Percentiles rank a stretch among this genome's conserved stretches.
Evolutionary conservation across 2,888 invertebrate genomes (phyloP).

Genomic region (Syrphus vitripennis): DNA sequence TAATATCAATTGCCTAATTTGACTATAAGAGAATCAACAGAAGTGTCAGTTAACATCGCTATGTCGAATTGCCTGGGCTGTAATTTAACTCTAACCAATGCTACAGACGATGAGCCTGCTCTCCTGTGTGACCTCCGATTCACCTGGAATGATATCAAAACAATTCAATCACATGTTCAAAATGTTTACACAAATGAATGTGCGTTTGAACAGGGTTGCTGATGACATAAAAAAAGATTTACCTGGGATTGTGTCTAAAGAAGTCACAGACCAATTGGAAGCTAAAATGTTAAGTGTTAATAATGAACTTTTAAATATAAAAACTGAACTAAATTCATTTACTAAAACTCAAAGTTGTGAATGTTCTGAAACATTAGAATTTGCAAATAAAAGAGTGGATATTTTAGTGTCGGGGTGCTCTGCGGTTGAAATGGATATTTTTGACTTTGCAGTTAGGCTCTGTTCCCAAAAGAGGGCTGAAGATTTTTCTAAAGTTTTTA

Average conservation of each 20-base stretch:
- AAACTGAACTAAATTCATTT: not conserved
- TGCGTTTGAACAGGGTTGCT: not conserved
- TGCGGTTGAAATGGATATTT: not conserved
- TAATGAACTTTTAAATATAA: not conserved
- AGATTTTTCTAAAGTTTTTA: not conserved
- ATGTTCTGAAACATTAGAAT: not conserved
- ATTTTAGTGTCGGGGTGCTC: slow-evolving; percentile 76
- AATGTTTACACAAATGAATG: not conserved
- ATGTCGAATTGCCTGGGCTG: not conserved
- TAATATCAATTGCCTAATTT: too few species aligned
- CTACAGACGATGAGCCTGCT: too few species aligned
- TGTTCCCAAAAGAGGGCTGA: not conserved
- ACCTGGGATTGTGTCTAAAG: slow-evolving; percentile 29
- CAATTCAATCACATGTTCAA: not conserved
- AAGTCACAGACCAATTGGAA: not conserved
- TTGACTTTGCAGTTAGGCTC: not conserved
- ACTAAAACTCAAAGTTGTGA: not conserved
- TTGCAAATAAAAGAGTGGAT: not conserved
- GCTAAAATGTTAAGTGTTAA: not conserved
- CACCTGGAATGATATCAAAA: not conserved
- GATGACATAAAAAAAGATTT: not conserved
- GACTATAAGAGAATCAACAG: too few species aligned
- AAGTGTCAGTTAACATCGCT: too few species aligned
- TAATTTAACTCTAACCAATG: not conserved
- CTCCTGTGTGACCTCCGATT: not conserved